Evolutionary conservation across 2,113 vertebrate genomes (phyloP).

Genomic region (Alouatta palliata): DNA sequence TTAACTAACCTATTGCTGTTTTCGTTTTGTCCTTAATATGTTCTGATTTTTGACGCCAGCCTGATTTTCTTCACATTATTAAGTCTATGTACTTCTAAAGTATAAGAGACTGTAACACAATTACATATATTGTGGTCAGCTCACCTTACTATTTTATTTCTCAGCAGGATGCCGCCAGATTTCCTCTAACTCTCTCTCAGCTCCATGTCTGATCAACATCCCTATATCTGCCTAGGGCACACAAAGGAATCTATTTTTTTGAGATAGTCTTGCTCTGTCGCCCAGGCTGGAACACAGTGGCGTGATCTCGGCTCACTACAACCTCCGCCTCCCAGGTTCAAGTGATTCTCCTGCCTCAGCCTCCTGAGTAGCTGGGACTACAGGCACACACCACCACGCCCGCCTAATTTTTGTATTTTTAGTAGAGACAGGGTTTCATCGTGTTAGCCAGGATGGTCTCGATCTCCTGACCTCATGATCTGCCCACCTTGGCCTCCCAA

Average conservation of each 20-base stretch:
- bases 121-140: neutral
- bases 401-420: no score
- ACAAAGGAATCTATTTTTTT: neutral
- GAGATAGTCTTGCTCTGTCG: no score
- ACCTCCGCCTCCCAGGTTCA: no score
- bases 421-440: no score
- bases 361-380: no score
- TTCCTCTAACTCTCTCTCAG: neutral
- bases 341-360: no score
- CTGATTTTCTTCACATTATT: neutral
- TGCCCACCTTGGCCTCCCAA: no score
- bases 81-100: neutral
- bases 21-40: slow-evolving; percentile 7
- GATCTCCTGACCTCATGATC: no score
- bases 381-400: no score
- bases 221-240: neutral
- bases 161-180: neutral
- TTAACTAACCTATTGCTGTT: slow-evolving; percentile 30
- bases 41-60: slow-evolving; percentile 27
- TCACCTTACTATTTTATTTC: neutral
- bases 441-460: no score
- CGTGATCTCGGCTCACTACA: no score
- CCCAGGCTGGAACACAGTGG: no score
- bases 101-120: neutral
- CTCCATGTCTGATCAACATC: neutral